Conservation (phyloP, 2,888 invertebrate species). For the Petrolisthes manimaculis region DNA sequence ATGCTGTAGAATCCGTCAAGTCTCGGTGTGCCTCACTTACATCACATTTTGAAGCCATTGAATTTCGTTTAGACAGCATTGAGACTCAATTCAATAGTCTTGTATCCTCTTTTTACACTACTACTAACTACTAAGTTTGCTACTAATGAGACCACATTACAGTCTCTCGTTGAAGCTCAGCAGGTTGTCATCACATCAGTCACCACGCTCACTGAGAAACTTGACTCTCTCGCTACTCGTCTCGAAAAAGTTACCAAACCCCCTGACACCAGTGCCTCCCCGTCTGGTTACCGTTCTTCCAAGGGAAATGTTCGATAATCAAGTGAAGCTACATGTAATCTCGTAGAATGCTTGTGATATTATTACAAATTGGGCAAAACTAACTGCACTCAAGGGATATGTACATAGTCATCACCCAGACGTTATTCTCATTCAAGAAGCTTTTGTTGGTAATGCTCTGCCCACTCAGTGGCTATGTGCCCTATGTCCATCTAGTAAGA, state of each 20-base stretch:
- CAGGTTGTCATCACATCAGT: slow-evolving; percentile 5
- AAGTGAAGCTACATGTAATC: slow-evolving; percentile 17
- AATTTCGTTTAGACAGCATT: neutral
- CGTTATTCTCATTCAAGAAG: slow-evolving; percentile 20
- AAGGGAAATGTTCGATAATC: slow-evolving; percentile 9
- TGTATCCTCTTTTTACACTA: too few relatives aligned
- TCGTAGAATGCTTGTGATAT: slow-evolving; percentile 31
- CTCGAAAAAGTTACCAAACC: neutral
- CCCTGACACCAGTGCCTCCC: too few relatives aligned
- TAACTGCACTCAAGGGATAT: slow-evolving; percentile 11
- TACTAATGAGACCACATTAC: neutral
- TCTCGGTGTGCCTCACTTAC: neutral
- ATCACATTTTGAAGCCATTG: slow-evolving; percentile 10
- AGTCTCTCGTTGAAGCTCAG: slow-evolving; percentile 10
- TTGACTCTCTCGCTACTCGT: neutral
- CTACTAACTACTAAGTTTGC: neutral
- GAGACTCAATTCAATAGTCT: neutral
- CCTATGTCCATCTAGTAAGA: neutral
- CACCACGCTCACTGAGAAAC: neutral
- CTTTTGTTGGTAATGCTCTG: slow-evolving; percentile 5
- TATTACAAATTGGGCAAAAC: neutral
- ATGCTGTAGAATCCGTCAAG: too few relatives aligned
- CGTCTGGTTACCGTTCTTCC: neutral
- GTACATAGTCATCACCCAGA: neutral
- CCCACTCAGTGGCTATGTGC: too few relatives aligned